Percentiles rank a stretch among this genome's conserved stretches.
These are phyloP conservation scores for Philereme transversata DNA, from an alignment of 2,888 invertebrate genomes.

Conservation along the genomic window DNA sequence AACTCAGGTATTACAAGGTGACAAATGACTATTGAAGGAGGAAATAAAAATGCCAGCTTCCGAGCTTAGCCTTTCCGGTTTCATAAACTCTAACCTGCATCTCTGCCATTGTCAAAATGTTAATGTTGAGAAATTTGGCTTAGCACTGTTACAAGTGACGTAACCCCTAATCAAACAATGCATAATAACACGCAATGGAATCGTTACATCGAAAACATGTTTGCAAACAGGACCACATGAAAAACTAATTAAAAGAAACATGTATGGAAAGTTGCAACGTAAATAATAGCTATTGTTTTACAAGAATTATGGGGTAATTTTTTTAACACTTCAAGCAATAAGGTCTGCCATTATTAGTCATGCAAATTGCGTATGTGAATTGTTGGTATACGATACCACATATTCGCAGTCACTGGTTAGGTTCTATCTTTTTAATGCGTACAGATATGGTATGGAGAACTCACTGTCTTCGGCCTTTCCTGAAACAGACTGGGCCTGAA, in stretches of 20 bases:
- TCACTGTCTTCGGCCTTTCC: no score
- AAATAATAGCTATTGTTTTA: conserved; percentile 35
- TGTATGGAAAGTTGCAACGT: conserved; percentile 31
- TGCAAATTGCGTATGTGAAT: no score
- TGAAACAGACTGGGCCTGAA: no score
- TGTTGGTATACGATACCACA: no score
- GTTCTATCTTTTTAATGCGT: no score
- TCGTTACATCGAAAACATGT: conserved; percentile 54
- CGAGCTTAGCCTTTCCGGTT: conserved; percentile 13
- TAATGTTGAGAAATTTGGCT: conserved; percentile 25
- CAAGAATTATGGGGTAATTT: conserved; percentile 12
- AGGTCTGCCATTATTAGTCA: no score
- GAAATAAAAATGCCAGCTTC: no score
- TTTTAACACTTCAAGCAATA: not conserved
- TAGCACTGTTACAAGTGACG: conserved; percentile 46
- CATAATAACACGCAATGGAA: conserved; percentile 54
- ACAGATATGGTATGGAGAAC: no score
- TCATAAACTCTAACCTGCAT: not conserved
- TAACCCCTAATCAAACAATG: conserved; percentile 52
- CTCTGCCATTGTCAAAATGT: conserved; percentile 26
- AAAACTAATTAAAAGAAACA: conserved; percentile 45
- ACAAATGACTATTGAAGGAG: no score
- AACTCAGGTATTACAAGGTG: no score
- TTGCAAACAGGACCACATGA: conserved; percentile 48
- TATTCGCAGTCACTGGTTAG: no score